Evolutionary conservation across 2,888 invertebrate genomes (phyloP).

Genomic region (Euzophera pinguis): DNA sequence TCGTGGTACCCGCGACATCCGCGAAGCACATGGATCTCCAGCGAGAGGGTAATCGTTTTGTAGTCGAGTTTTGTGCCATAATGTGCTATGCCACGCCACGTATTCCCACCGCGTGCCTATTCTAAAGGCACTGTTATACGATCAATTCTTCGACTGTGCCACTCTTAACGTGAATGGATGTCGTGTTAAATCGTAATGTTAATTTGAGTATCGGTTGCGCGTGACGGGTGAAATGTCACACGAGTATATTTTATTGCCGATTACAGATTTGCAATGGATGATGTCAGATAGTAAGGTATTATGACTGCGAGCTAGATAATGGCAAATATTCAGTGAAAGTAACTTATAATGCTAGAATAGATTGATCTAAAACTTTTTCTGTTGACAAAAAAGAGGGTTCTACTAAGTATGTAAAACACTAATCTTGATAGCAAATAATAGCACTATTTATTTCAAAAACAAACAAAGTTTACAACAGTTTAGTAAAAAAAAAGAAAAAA

Average conservation of each 20-base stretch:
- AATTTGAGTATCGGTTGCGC: constrained; percentile 12
- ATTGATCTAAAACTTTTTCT: too few species aligned
- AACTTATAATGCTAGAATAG: too few species aligned
- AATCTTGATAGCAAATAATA: too few species aligned
- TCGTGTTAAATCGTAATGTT: constrained; percentile 14
- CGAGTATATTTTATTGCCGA: background rate
- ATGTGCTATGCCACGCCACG: constrained; percentile 48
- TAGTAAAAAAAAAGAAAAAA: too few species aligned
- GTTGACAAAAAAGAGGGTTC: too few species aligned
- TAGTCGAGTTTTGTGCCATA: constrained; percentile 64
- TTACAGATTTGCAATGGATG: background rate
- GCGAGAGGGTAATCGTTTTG: constrained; percentile 71
- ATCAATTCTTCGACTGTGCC: constrained; percentile 47
- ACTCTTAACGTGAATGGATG: constrained; percentile 30
- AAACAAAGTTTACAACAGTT: too few species aligned
- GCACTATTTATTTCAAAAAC: too few species aligned
- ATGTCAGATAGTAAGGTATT: background rate
- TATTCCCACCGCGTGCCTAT: constrained; percentile 62
- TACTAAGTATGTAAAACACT: too few species aligned
- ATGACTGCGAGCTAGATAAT: too few species aligned
- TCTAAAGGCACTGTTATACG: constrained; percentile 56
- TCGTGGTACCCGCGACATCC: constrained; percentile 26
- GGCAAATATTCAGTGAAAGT: too few species aligned
- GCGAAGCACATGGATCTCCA: constrained; percentile 44
- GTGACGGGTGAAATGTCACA: constrained; percentile 8